phyloP scores from a whole-genome alignment of 2,888 invertebrate species.

The Agonopterix alstromeriana region DNA sequence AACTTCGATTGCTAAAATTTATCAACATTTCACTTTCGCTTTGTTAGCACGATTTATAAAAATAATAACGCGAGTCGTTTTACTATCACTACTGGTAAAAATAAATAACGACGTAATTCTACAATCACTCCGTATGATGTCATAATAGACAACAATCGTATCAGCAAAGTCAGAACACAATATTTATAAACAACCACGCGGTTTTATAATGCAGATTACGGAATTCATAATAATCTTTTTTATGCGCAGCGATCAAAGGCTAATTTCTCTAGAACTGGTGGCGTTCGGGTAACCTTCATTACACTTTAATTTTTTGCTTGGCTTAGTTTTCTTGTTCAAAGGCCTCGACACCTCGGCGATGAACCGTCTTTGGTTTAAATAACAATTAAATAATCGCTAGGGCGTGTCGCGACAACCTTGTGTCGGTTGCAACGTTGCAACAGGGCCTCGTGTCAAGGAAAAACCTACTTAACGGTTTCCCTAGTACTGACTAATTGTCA shows the following conservation, averaged over 20 bases:
- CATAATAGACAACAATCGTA: constrained; percentile 5
- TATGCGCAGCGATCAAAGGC: neutral
- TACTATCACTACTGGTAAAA: too few relatives aligned
- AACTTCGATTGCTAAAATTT: too few relatives aligned
- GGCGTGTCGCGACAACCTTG: constrained; percentile 73
- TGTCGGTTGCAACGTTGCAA: constrained; percentile 69
- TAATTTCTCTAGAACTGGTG: neutral
- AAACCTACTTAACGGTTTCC: constrained; percentile 72
- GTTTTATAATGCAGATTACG: neutral
- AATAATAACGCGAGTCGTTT: too few relatives aligned
- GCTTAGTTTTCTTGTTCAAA: constrained; percentile 26
- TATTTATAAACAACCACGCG: constrained; percentile 4
- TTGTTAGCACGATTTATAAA: too few relatives aligned
- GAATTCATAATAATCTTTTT: too few relatives aligned
- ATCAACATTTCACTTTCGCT: too few relatives aligned
- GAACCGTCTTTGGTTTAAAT: constrained; percentile 59
- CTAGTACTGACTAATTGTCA: constrained; percentile 55
- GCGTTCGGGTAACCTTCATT: constrained; percentile 11
- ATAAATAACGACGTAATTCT: too few relatives aligned
- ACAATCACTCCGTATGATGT: constrained; percentile 1
- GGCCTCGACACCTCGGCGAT: constrained; percentile 31
- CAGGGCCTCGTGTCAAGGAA: constrained; percentile 73
- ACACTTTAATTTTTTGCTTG: constrained; percentile 19
- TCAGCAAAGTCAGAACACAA: neutral
- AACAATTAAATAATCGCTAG: constrained; percentile 73